Conservation (phyloP, 37 sponge, comb jelly and placozoan species). For the Aphrocallistes beatrix region DNA sequence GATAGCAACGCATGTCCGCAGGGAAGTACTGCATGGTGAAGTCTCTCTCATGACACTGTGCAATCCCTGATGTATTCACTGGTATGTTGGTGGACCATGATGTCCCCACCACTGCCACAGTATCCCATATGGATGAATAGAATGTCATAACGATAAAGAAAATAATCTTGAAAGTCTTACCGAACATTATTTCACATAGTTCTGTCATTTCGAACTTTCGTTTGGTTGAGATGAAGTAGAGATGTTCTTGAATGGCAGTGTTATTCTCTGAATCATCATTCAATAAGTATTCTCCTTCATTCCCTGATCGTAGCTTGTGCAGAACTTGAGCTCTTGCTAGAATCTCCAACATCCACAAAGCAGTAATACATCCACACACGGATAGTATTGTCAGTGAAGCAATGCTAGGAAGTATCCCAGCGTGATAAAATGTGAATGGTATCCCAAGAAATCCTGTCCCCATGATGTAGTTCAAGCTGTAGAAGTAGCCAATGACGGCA, state of each 20-base stretch:
- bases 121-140: constrained; percentile 40
- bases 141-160: constrained; percentile 51
- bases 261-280: not conserved
- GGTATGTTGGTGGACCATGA: constrained; percentile 82
- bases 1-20: constrained; percentile 25
- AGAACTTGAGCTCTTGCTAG: not conserved
- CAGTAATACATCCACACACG: not conserved
- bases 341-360: constrained; percentile 8
- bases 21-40: constrained; percentile 41
- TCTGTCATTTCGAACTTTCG: constrained; percentile 70
- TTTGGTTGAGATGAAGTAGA: not conserved
- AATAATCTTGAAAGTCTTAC: constrained; percentile 31
- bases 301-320: not conserved
- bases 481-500: not conserved
- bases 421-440: not conserved
- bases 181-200: constrained; percentile 50
- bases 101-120: constrained; percentile 61
- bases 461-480: not conserved
- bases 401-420: not conserved
- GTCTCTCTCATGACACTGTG: constrained; percentile 38
- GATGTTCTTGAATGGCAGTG: too few relatives aligned
- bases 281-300: not conserved
- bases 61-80: constrained; percentile 23
- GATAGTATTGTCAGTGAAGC: not conserved
- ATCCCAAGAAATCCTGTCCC: not conserved